These are phyloP conservation scores for Caenorhabditis virilis DNA, from an alignment of 2,888 invertebrate genomes.

Conservation along the genomic window DNA sequence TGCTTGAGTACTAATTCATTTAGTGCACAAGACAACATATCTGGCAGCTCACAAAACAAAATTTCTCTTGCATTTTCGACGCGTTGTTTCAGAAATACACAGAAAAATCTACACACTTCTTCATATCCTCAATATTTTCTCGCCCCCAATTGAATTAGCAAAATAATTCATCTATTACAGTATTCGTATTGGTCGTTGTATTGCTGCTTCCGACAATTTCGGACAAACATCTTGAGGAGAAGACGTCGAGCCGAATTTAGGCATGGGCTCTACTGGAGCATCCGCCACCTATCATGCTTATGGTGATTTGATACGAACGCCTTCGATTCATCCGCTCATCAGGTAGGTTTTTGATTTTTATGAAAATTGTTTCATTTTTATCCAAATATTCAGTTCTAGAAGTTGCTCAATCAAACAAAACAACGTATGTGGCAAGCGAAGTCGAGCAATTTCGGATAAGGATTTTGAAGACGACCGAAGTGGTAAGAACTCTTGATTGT, in stretches of 20 bases:
- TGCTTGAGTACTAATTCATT: conserved; percentile 32
- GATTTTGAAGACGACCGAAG: conserved; percentile 38
- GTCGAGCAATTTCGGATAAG: conserved; percentile 36
- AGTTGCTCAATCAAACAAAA: conserved; percentile 43
- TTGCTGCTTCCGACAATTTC: conserved; percentile 18
- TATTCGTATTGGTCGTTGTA: conserved; percentile 33
- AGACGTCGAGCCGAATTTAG: conserved; percentile 24
- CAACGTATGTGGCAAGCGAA: conserved; percentile 37
- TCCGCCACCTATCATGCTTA: conserved; percentile 58
- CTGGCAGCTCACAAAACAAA: too few species aligned
- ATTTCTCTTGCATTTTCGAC: neutral
- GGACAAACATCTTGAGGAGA: conserved; percentile 10
- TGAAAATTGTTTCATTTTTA: neutral
- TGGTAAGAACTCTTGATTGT: conserved; percentile 11
- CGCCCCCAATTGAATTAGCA: neutral
- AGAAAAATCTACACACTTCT: too few species aligned
- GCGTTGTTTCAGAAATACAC: neutral
- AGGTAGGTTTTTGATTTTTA: conserved; percentile 10
- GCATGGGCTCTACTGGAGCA: conserved; percentile 58
- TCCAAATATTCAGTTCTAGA: conserved; percentile 16
- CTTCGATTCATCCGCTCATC: conserved; percentile 58
- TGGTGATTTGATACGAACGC: conserved; percentile 58
- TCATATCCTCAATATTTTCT: neutral
- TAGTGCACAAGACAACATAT: conserved; percentile 33
- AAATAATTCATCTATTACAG: conserved; percentile 29